Evolutionary conservation across 2,797 vertebrate genomes (phyloP), one percentile per base, ranked within the genome.

Genomic region (Rousettus madagascariensis): DNA sequence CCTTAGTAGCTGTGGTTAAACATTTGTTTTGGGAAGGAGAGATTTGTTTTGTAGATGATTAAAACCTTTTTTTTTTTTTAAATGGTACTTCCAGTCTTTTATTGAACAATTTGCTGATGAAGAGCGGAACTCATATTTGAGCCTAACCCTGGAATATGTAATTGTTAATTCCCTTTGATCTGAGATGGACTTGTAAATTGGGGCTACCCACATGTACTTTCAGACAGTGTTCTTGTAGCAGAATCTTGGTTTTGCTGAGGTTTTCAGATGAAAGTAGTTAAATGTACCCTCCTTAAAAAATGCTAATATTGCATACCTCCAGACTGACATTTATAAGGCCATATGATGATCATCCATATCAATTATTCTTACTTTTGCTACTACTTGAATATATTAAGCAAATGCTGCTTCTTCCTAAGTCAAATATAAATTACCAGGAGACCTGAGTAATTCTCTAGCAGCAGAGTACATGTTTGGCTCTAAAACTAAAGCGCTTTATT

Each of bases 391-490:
- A 65, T 20, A 94, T 17, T 57, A 53, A 94, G 26, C 20, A 95
- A 22, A 10, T 96, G 33, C 65, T 96, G 63, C 5, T 78, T 71
- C 55, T 96, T 97, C 69, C 82, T 94, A 93, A 95, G 59, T 36
- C 84, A 46, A 12, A 78, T 28, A 78, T 41, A 89, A 22, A 22
- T 77, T 19, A 55, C 57, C 65, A 53, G 79, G 90, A 96, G 55
- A 90, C 8, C 51, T 61, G 49, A 94, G 74, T 57, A 36, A 93
- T 83, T 41, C 10, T 66, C 53, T 71, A 75, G 33, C 3, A 86
- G 46, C 3, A 90, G 51, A 85, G 46, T 59, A 16, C 12, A 46
- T 12, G 26, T 57, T 49, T 91, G 95, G 24, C 36, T 86, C 8
- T 91, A 71, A 91, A 51, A 55, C 16, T 75, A 8, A 77, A 84